These are phyloP conservation scores for Bufo gargarizans DNA, from an alignment of 2,113 vertebrate genomes.

Conservation along the genomic window DNA sequence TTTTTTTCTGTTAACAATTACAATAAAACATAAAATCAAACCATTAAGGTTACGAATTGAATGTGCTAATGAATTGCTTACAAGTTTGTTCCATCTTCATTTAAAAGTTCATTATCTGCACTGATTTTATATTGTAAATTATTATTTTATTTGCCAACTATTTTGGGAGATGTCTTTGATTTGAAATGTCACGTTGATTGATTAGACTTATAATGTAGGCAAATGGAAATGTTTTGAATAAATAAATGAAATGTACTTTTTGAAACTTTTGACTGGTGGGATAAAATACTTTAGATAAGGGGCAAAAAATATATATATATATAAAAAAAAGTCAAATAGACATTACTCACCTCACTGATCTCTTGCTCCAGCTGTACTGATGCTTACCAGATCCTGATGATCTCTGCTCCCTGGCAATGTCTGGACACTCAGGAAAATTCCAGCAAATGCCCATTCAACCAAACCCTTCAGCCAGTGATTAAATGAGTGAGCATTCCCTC, in stretches of 20 bases:
- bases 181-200: conserved; percentile 20
- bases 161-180: background rate
- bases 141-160: conserved; percentile 30
- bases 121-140: conserved; percentile 14
- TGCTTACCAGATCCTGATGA: no score
- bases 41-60: conserved; percentile 2
- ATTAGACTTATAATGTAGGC: background rate
- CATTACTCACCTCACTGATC: no score
- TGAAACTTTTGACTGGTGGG: background rate
- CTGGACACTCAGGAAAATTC: no score
- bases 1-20: background rate
- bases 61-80: conserved; percentile 36
- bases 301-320: no score
- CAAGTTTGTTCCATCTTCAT: conserved; percentile 30
- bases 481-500: no score
- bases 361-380: no score
- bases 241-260: background rate
- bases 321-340: no score
- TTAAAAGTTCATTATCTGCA: background rate
- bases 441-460: no score
- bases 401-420: no score
- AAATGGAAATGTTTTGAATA: background rate
- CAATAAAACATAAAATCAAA: conserved; percentile 11
- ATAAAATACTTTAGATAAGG: no score
- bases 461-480: no score